Evolutionary conservation across 2,797 vertebrate species (phyloP), one percentile per base, ranked within the genome.

Genomic region (Poeciliopsis infans): DNA sequence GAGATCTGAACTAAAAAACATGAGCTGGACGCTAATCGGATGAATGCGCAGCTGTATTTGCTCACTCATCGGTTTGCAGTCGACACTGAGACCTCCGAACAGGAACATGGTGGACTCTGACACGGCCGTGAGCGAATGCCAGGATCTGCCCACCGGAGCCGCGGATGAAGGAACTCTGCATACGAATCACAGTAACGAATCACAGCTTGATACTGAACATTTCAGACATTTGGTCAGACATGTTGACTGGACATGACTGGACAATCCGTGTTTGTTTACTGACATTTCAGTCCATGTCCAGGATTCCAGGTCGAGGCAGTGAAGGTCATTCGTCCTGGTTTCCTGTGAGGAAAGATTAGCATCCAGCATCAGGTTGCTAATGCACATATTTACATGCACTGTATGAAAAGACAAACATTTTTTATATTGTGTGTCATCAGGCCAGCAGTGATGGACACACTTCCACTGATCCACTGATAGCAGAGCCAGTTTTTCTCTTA

Each of bases 271-370:
- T 53, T 7, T 51, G 31, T 43, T 45, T 41, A 77, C 80, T 2
- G 72, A 85, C 97, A 97, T 97, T 96, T 98, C 97, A 89, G 97
- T 96, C 98, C 97, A 99, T 2, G 94, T 96, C 97, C 97, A 98
- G 2, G 97, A 94, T 77, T 97, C 95, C 84, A 99, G 93, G 88
- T 98, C 96, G 78, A 99, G 92, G 91, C 94, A 97, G 92, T 97
- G 96, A 87, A 99, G 93, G 87, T 99, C 97, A 92, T 93, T 97
- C 86, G 96, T 97, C 85, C 98, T 96, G 36, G 97, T 97, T 96
- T 98, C 97, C 98, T 99, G 94, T 53, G 94, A 93, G 79, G 3
- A 45, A 72, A 82, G 87, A 80, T 85, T 6, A 59, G 59, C 11
- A 7, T 10, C 10, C 11, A 1, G 12, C 5, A 47, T n/a, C 7